Percentiles rank a stretch among this genome's conserved stretches.
phyloP scores from a whole-genome alignment of 2,888 invertebrate genomes.

The Calameuta idolon region DNA sequence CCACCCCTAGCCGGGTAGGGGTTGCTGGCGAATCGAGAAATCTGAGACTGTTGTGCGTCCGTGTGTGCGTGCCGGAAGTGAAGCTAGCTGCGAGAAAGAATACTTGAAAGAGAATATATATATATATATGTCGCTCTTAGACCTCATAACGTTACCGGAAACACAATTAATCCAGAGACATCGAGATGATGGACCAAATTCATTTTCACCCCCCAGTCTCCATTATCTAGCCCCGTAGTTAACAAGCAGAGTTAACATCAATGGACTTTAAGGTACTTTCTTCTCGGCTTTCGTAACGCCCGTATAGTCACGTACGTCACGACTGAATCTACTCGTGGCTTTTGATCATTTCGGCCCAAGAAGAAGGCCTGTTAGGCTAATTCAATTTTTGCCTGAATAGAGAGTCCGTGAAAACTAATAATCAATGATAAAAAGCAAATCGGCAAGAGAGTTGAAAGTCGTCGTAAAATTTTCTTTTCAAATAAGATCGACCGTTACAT shows the following conservation, averaged over 20 bases:
- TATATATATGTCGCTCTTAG: not conserved
- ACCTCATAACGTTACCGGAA: not conserved
- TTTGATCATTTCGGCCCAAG: not conserved
- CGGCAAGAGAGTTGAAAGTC: not conserved
- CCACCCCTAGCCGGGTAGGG: not conserved
- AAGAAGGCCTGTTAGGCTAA: not conserved
- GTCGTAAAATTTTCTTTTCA: not conserved
- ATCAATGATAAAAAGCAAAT: too few species aligned
- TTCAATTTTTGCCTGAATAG: not conserved
- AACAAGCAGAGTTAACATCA: not conserved
- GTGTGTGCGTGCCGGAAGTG: not conserved
- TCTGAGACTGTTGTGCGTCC: not conserved
- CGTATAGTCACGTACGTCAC: not conserved
- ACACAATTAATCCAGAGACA: conserved; percentile 9
- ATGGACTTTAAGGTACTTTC: not conserved
- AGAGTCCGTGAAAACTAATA: too few species aligned
- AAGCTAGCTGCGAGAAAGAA: too few species aligned
- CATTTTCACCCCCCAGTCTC: conserved; percentile 10
- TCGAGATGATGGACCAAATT: conserved; percentile 15
- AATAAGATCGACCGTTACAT: not conserved
- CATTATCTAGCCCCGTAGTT: not conserved
- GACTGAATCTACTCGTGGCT: not conserved
- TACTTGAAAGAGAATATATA: too few species aligned
- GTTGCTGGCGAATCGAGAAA: not conserved
- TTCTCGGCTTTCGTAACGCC: not conserved